These are phyloP conservation scores for Aselliscus stoliczkanus DNA, from an alignment of 2,797 vertebrate genomes.

Conservation along the genomic window DNA sequence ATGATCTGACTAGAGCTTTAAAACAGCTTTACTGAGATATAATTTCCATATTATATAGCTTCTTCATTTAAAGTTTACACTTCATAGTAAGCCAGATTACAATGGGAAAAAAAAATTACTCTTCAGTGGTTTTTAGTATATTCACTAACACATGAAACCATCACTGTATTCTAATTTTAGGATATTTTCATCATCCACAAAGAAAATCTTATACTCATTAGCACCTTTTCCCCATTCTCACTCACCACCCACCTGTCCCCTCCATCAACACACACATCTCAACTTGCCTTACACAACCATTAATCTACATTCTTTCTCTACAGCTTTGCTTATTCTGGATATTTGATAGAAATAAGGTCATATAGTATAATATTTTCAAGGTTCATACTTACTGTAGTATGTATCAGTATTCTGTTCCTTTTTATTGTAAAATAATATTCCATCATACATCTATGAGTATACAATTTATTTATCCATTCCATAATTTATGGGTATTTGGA, in stretches of 20 bases:
- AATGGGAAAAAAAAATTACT: too few relatives aligned
- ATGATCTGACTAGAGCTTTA: background rate
- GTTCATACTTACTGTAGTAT: background rate
- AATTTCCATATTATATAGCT: background rate
- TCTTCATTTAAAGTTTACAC: background rate
- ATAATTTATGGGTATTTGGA: background rate
- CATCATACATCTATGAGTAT: background rate
- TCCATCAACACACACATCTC: background rate
- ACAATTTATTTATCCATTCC: background rate
- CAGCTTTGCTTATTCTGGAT: background rate
- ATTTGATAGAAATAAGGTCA: background rate
- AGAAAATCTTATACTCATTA: background rate
- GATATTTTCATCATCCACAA: background rate
- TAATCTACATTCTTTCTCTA: background rate
- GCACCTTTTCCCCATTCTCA: background rate
- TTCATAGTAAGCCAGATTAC: too few relatives aligned
- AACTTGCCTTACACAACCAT: background rate
- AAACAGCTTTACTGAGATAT: background rate
- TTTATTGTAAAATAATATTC: background rate
- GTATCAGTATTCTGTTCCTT: background rate
- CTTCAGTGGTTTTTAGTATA: background rate
- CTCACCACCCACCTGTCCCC: too few relatives aligned
- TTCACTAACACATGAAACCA: background rate
- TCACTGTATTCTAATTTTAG: background rate
- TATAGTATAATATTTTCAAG: background rate